phyloP scores from a whole-genome alignment of 2,113 vertebrate species.

The Varanus komodoensis region DNA sequence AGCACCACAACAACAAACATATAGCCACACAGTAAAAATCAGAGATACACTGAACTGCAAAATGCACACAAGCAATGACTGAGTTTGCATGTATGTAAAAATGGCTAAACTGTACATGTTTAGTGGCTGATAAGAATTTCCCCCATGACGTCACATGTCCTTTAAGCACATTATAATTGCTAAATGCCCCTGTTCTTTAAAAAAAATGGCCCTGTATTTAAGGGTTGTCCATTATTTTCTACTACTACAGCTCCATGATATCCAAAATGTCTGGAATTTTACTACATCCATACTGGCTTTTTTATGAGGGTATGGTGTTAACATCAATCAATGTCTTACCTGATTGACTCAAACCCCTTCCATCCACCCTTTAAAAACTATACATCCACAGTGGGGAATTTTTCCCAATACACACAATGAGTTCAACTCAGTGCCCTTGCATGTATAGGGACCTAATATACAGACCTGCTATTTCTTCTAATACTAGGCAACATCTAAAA shows the following conservation, averaged over 20 bases:
- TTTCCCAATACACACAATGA: not conserved
- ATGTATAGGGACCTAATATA: not conserved
- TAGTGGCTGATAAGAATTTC: not conserved
- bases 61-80: not conserved
- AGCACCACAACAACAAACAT: too few species aligned
- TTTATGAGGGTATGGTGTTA: not conserved
- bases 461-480: slow-evolving; percentile 19
- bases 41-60: not conserved
- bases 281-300: not conserved
- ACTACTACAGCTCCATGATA: not conserved
- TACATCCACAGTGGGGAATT: not conserved
- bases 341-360: not conserved
- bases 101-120: not conserved
- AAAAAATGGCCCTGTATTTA: not conserved
- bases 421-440: not conserved
- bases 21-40: too few species aligned
- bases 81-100: not conserved
- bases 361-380: not conserved
- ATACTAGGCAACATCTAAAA: fast-evolving
- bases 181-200: not conserved
- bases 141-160: too few species aligned
- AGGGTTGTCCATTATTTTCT: not conserved
- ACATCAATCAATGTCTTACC: not conserved
- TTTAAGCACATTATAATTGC: too few species aligned
- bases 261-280: not conserved